Conservation (phyloP, 2,797 vertebrate genomes). For the Mareca penelope region DNA sequence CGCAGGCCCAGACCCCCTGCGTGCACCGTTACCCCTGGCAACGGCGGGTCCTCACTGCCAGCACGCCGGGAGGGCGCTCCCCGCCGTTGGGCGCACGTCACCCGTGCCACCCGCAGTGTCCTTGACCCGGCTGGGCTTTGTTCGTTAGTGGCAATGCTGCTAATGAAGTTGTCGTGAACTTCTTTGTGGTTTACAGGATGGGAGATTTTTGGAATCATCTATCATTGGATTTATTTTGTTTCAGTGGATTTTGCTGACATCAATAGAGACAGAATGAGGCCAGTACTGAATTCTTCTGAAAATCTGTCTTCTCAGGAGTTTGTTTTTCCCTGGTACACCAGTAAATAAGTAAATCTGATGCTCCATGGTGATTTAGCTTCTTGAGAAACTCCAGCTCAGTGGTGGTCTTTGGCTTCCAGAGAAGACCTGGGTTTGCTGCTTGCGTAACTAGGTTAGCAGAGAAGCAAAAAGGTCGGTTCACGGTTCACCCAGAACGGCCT, state of each 20-base stretch:
- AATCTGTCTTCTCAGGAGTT: slow-evolving; percentile 34
- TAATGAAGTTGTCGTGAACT: not conserved
- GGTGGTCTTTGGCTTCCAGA: not conserved
- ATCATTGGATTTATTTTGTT: slow-evolving; percentile 49
- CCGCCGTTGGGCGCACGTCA: fast-evolving
- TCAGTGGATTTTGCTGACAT: slow-evolving; percentile 6
- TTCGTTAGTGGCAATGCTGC: not conserved
- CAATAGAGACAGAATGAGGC: slow-evolving; percentile 52
- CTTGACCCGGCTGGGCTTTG: not conserved
- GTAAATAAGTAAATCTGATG: slow-evolving; percentile 53
- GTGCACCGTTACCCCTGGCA: slow-evolving; percentile 71
- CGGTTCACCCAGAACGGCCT: not conserved
- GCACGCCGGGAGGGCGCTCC: not conserved
- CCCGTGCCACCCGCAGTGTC: not conserved
- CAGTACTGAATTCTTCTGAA: slow-evolving; percentile 40
- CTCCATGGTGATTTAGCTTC: not conserved
- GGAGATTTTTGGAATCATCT: slow-evolving; percentile 28
- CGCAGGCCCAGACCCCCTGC: slow-evolving; percentile 6
- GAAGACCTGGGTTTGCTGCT: not conserved
- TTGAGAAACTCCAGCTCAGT: not conserved
- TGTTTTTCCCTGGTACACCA: slow-evolving; percentile 4
- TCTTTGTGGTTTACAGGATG: not conserved
- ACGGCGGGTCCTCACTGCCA: slow-evolving; percentile 45
- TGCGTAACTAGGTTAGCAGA: not conserved
- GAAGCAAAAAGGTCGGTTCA: not conserved